Percentiles rank a stretch among this genome's conserved stretches.
Evolutionary conservation across 2,888 invertebrate species (phyloP).

Genomic region (Morpho deidamia): DNA sequence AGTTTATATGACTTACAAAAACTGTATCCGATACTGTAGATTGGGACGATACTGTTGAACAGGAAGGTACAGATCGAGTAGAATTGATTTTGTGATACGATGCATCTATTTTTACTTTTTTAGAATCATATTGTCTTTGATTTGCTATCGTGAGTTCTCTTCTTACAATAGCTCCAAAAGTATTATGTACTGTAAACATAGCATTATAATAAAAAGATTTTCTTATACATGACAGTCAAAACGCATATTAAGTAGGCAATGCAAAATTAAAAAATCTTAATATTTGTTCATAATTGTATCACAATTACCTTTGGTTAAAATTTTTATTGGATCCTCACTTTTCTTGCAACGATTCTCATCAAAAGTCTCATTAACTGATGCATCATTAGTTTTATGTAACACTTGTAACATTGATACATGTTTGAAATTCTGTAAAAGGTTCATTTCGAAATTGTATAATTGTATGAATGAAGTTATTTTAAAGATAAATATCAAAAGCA

Average conservation of each 20-base stretch:
- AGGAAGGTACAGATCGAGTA: slow-evolving; percentile 38
- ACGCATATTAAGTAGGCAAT: too few relatives aligned
- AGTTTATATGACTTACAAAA: slow-evolving; percentile 34
- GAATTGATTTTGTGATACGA: slow-evolving; percentile 37
- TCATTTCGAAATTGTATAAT: too few relatives aligned
- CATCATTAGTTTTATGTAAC: slow-evolving; percentile 59
- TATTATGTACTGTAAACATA: slow-evolving; percentile 50
- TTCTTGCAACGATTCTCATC: slow-evolving; percentile 26
- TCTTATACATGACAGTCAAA: too few relatives aligned
- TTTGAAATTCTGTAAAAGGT: slow-evolving; percentile 44
- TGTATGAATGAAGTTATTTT: too few relatives aligned
- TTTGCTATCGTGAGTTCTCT: slow-evolving; percentile 50
- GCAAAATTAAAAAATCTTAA: too few relatives aligned
- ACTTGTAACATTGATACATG: slow-evolving; percentile 64
- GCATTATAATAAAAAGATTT: too few relatives aligned
- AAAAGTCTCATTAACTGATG: slow-evolving; percentile 28
- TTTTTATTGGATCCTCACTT: slow-evolving; percentile 52
- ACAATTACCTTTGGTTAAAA: slow-evolving; percentile 54
- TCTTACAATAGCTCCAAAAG: slow-evolving; percentile 54
- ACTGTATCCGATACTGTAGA: slow-evolving; percentile 31
- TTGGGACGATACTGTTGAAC: slow-evolving; percentile 34
- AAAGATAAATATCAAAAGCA: too few relatives aligned
- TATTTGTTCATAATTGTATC: too few relatives aligned
- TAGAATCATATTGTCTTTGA: slow-evolving; percentile 28
- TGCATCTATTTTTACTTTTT: slow-evolving; percentile 45